Evolutionary conservation across 2,888 invertebrate species (phyloP).

Genomic region (Hypsopygia costalis): DNA sequence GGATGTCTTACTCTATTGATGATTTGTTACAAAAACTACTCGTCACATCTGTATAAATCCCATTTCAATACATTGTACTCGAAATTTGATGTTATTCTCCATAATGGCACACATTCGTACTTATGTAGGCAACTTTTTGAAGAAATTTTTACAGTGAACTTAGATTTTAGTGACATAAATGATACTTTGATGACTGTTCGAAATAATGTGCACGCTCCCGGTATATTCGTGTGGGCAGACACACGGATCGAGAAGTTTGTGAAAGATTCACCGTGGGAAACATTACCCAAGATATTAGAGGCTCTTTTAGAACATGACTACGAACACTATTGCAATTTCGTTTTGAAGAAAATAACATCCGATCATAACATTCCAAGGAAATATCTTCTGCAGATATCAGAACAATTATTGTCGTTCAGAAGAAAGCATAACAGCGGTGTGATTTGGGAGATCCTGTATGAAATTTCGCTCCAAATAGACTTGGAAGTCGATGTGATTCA

Average conservation of each 20-base stretch:
- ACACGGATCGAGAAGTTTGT: constrained; percentile 38
- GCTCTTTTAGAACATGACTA: constrained; percentile 38
- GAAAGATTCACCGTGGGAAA: constrained; percentile 31
- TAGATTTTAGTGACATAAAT: constrained; percentile 25
- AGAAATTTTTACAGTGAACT: constrained; percentile 25
- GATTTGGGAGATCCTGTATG: constrained; percentile 53
- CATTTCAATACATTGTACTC: constrained; percentile 27
- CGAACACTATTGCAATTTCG: constrained; percentile 40
- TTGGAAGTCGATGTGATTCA: constrained; percentile 26
- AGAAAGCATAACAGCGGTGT: constrained; percentile 33
- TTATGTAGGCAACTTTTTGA: constrained; percentile 45
- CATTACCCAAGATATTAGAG: constrained; percentile 35
- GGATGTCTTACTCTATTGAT: constrained; percentile 49
- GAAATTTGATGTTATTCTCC: constrained; percentile 28
- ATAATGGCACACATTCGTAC: constrained; percentile 39
- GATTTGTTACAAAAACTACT: constrained; percentile 38
- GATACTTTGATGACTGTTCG: constrained; percentile 34
- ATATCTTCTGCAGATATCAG: constrained; percentile 29
- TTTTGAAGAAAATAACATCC: constrained; percentile 39
- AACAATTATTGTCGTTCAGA: constrained; percentile 35
- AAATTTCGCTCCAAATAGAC: constrained; percentile 39
- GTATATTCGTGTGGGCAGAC: constrained; percentile 49
- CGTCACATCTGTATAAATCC: constrained; percentile 12
- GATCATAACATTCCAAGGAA: constrained; percentile 23
- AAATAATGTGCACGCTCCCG: constrained; percentile 35